phyloP scores from a whole-genome alignment of 2,888 invertebrate species.

The Dryadula phaetusa region DNA sequence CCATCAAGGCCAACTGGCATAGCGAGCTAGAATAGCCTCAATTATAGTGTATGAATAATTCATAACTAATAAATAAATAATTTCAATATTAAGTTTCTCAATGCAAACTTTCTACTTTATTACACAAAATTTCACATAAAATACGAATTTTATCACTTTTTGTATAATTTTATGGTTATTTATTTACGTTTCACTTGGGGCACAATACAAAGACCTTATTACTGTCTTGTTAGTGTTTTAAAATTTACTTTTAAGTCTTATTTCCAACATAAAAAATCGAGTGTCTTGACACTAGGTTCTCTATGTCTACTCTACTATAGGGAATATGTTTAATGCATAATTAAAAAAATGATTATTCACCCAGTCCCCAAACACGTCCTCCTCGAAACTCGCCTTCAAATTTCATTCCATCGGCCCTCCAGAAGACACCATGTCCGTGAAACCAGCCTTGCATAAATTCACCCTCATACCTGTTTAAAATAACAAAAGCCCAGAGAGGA shows the following conservation, averaged over 20 bases:
- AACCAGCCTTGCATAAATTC: conserved; percentile 97
- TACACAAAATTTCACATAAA: background rate
- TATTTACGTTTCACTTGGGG: background rate
- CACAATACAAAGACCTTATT: too few species aligned
- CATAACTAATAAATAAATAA: background rate
- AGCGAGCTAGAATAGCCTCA: too few species aligned
- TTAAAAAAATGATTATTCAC: conserved; percentile 66
- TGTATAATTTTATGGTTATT: background rate
- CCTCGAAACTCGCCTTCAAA: conserved; percentile 97
- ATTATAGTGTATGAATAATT: background rate
- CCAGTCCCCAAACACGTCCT: conserved; percentile 94
- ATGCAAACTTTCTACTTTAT: background rate
- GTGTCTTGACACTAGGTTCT: too few species aligned
- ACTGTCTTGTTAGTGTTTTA: too few species aligned
- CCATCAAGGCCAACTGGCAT: too few species aligned
- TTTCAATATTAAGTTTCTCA: background rate
- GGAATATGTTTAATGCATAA: too few species aligned
- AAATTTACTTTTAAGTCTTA: too few species aligned
- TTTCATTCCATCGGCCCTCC: conserved; percentile 95
- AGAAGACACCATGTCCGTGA: conserved; percentile 95
- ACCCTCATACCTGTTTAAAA: conserved; percentile 92
- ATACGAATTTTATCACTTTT: background rate
- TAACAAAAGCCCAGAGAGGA: too few species aligned
- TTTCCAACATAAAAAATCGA: too few species aligned
- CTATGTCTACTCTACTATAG: too few species aligned